These are phyloP conservation scores for Ianthella basta DNA, from an alignment of 37 sponge, comb jelly and placozoan genomes.

Conservation along the genomic window DNA sequence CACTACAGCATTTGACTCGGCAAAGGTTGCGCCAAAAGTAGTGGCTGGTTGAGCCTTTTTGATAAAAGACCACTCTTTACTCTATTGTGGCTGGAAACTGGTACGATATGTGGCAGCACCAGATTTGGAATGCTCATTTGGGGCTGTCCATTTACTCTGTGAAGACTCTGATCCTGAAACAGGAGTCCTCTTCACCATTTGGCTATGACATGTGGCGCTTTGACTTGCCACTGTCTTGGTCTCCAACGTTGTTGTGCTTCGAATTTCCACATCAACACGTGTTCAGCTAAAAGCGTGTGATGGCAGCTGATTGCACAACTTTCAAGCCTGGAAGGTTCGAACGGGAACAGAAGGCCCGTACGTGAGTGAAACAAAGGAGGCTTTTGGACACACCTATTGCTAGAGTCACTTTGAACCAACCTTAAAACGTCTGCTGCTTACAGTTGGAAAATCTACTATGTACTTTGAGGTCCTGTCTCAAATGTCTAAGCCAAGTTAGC, in stretches of 20 bases:
- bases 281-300: background rate
- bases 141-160: background rate
- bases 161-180: background rate
- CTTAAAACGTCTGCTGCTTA: background rate
- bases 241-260: background rate
- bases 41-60: conserved; percentile 16
- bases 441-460: conserved; percentile 14
- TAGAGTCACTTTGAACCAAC: conserved; percentile 4
- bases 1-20: conserved; percentile 7
- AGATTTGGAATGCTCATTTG: conserved; percentile 13
- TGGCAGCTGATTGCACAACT: conserved; percentile 4
- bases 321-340: conserved; percentile 4
- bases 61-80: conserved; percentile 33
- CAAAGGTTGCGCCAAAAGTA: conserved; percentile 38
- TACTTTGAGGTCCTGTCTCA: background rate
- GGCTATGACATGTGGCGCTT: background rate
- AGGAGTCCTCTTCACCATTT: conserved; percentile 2
- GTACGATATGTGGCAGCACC: conserved; percentile 33
- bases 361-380: background rate
- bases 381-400: background rate
- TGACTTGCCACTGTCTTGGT: background rate
- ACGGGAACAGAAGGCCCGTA: background rate
- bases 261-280: conserved; percentile 19
- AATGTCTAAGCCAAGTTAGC: background rate
- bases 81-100: conserved; percentile 14